A percentile compares a stretch with the other conserved stretches of the same genome.
phyloP scores from a whole-genome alignment of 1,140 invertebrate species.

The Ptiloglossa arizonensis region DNA sequence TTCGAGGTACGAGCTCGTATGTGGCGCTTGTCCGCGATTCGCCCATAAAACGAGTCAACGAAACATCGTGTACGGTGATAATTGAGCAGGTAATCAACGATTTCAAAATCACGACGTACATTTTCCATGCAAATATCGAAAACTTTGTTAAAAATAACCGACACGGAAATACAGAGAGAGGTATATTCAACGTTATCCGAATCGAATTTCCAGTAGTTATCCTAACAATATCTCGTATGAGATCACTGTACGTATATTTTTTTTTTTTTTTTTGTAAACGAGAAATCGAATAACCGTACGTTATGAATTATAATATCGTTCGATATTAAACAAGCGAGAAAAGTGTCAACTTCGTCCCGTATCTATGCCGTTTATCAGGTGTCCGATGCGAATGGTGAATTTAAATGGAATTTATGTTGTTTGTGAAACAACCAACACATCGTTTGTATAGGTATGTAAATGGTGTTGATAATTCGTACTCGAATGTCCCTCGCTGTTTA shows the following conservation, averaged over 20 bases:
- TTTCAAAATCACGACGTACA: neutral
- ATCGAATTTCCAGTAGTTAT: neutral
- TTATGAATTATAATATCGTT: slow-evolving; percentile 1
- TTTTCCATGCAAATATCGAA: neutral
- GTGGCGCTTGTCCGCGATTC: neutral
- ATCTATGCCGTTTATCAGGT: too few species aligned
- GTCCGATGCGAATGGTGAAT: too few species aligned
- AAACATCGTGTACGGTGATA: neutral
- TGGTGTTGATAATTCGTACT: too few species aligned
- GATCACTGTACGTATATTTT: too few species aligned
- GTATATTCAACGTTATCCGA: neutral
- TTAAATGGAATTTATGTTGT: too few species aligned
- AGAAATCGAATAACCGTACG: too few species aligned
- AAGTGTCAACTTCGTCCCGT: too few species aligned
- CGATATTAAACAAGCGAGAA: neutral
- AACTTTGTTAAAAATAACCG: too few species aligned
- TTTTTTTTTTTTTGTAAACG: too few species aligned
- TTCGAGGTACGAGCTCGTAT: neutral
- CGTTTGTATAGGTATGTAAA: too few species aligned
- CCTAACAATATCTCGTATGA: neutral
- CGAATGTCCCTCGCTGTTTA: too few species aligned
- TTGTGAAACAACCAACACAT: too few species aligned
- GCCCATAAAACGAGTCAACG: neutral
- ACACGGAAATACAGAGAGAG: neutral
- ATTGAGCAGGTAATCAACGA: neutral